These are phyloP conservation scores for Sander vitreus DNA, from an alignment of 2,113 vertebrate species.

Conservation along the genomic window DNA sequence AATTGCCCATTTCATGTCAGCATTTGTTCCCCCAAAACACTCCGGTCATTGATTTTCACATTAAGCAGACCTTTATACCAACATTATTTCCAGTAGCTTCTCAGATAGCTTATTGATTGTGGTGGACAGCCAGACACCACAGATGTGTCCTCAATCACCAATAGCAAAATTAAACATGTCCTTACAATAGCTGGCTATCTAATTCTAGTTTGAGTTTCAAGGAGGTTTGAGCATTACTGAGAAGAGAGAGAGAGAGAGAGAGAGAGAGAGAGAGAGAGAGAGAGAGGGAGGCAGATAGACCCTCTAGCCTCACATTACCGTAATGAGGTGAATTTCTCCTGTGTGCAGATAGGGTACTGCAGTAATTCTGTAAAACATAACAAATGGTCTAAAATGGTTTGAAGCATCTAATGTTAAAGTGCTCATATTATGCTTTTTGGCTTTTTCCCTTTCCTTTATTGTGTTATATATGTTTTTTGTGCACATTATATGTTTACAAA, in stretches of 20 bases:
- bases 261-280: neutral
- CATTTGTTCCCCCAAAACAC: constrained; percentile 40
- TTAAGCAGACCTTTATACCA: constrained; percentile 63
- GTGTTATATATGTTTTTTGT: too few relatives aligned
- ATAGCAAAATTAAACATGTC: constrained; percentile 61
- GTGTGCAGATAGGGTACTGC: neutral
- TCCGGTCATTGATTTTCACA: constrained; percentile 60
- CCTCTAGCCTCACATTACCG: neutral
- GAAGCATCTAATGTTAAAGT: neutral
- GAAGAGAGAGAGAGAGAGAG: neutral
- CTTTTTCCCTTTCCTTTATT: too few relatives aligned
- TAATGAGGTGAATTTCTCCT: constrained; percentile 19
- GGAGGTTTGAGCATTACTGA: neutral
- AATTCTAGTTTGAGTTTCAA: constrained; percentile 13
- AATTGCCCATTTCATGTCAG: constrained; percentile 28
- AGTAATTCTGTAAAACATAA: neutral
- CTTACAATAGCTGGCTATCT: constrained; percentile 24
- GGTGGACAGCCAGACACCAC: constrained; percentile 63
- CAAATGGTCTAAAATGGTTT: neutral
- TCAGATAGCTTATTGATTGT: constrained; percentile 67
- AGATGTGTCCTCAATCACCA: constrained; percentile 57
- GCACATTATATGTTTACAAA: too few relatives aligned
- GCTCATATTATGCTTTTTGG: too few relatives aligned
- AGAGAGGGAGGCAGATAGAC: neutral
- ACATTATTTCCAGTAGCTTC: constrained; percentile 57